Conservation (phyloP, 2,888 invertebrate genomes). For the Cynaeus angustus region DNA sequence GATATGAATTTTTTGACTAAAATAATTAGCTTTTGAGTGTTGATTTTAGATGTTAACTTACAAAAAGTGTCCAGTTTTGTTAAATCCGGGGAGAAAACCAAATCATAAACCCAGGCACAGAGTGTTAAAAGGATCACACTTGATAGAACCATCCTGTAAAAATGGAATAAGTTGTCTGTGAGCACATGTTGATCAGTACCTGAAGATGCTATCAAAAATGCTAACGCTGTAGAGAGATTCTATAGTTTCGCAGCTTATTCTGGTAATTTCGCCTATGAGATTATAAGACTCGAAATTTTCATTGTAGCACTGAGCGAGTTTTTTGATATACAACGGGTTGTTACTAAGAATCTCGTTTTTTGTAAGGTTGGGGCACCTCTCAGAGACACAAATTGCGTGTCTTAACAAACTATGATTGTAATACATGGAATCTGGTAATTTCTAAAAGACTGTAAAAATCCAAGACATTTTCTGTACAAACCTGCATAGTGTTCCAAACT, state of each 20-base stretch:
- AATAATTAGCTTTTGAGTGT: no score
- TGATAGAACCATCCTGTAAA: no score
- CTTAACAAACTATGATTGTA: conserved; percentile 62
- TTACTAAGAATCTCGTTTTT: conserved; percentile 1
- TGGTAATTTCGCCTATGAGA: neutral
- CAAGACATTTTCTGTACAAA: no score
- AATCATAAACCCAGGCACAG: no score
- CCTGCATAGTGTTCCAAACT: conserved; percentile 50
- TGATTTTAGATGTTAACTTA: no score
- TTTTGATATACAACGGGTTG: neutral
- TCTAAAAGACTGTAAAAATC: neutral
- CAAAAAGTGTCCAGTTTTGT: no score
- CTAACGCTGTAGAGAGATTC: neutral
- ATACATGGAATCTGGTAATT: conserved; percentile 53
- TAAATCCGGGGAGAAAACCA: no score
- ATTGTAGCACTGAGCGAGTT: neutral
- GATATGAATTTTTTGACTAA: no score
- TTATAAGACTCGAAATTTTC: neutral
- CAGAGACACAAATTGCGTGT: conserved; percentile 62
- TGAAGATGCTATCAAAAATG: neutral
- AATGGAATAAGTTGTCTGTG: no score
- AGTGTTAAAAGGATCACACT: no score
- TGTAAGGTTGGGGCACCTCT: conserved; percentile 53
- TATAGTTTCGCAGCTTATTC: neutral
- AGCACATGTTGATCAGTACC: neutral